Base-by-base conservation (phyloP, 2,113 vertebrate genomes). In the Corythaixoides concolor region DNA sequence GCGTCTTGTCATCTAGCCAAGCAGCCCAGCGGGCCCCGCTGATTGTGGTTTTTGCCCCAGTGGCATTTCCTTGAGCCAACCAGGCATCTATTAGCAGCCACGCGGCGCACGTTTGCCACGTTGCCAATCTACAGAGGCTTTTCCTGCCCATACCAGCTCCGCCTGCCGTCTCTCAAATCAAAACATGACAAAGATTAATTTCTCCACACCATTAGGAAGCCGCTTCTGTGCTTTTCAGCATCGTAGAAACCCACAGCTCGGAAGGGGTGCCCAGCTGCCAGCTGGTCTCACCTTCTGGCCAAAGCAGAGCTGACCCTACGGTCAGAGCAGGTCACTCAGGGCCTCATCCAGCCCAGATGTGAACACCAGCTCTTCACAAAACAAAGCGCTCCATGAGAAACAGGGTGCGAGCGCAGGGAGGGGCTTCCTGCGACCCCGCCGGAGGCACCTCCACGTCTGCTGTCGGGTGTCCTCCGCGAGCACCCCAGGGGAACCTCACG, bases 391-490 rank as follows among this genome's bases (percentile, higher is more conserved):
- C 62, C 37, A 7, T 0, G 6, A 68, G 53, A 53, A 68, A n/a
- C 0, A 11, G 19, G 28, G 53, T 30, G 18, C 0, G 6, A 60
- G 60, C 2, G 4, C 28, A 27, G 10, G 32, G 15, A 59, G 60
- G 58, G 43, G 35, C 30, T 66, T 66, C 60, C 32, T 8, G 43
- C 43, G 49, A 32, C 37, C 23, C 33, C 12, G 0, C 13, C 59
- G 41, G 30, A 35, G n/a, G 30, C 75, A 79, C 23, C 56, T 30
- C 47, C 58, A 21, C 1, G 0, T 26, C 84, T 76, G 56, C 56
- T 70, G 35, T 33, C 1, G 0, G 39, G 8, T 22, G 13, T 56
- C 24, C 64, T 32, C 49, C 2, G 1, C 9, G 1, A 39, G 62
- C 13, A 17, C 30, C 50, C 52, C 11, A 18, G 15, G 22, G 5